These are phyloP conservation scores for Palythoa grandiflora DNA, from an alignment of 92 coral and sea anemone species.

Conservation along the genomic window DNA sequence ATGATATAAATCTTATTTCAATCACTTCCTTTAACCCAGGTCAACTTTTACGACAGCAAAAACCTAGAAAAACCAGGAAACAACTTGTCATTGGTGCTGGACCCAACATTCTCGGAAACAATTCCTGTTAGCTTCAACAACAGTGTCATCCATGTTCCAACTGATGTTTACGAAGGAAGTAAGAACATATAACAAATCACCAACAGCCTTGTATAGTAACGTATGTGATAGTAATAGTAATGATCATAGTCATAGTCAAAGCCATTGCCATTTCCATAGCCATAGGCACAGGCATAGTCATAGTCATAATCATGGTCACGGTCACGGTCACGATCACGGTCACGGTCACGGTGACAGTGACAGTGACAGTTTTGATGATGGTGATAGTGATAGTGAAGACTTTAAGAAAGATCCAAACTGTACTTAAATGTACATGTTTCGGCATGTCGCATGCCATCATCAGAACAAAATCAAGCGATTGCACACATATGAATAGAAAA, in stretches of 20 bases:
- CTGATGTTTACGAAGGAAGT: slow-evolving; percentile 94
- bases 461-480: too few species aligned
- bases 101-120: slow-evolving; percentile 60
- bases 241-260: too few species aligned
- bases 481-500: too few species aligned
- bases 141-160: slow-evolving; percentile 95
- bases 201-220: not conserved
- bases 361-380: too few species aligned
- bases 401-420: too few species aligned
- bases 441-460: too few species aligned
- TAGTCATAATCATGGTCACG: too few species aligned
- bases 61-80: slow-evolving; percentile 24
- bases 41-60: slow-evolving; percentile 74
- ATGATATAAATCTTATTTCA: not conserved
- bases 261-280: not conserved
- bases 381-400: too few species aligned
- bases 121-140: slow-evolving; percentile 60
- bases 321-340: too few species aligned
- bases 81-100: slow-evolving; percentile 19
- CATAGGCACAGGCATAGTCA: not conserved
- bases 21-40: slow-evolving; percentile 42
- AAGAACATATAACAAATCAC: slow-evolving; percentile 37
- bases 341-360: too few species aligned
- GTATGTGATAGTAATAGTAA: too few species aligned
- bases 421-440: too few species aligned